Evolutionary conservation across 2,113 vertebrate species (phyloP).

Genomic region (Xerus inauris): DNA sequence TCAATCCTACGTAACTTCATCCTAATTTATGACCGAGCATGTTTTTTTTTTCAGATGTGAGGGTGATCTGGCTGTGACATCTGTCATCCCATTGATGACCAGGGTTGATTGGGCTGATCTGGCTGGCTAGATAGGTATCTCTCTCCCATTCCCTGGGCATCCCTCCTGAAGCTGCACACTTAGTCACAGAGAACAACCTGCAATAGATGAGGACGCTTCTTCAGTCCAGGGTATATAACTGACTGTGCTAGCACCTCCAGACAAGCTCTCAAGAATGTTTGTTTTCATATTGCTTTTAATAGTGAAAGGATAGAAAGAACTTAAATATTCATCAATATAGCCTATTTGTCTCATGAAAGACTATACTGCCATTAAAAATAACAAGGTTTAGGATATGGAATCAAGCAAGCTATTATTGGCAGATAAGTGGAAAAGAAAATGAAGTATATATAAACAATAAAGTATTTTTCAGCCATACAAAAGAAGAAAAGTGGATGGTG

Average conservation of each 20-base stretch:
- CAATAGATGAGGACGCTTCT: neutral
- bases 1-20: neutral
- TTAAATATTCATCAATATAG: neutral
- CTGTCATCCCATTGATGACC: no score
- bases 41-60: neutral
- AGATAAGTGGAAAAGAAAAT: neutral
- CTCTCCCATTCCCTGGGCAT: neutral
- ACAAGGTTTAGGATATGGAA: neutral
- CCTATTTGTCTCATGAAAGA: neutral
- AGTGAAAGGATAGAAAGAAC: neutral
- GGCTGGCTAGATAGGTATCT: accelerated
- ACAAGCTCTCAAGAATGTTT: neutral
- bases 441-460: neutral
- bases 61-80: accelerated
- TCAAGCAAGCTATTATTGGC: neutral
- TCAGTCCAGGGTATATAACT: neutral
- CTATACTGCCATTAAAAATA: neutral
- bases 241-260: no score
- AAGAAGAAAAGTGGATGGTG: neutral
- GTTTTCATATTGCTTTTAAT: neutral
- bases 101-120: neutral
- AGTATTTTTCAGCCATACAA: neutral
- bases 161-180: accelerated
- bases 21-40: neutral
- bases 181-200: neutral